Base-by-base conservation (phyloP, 2,888 invertebrate species). In the Phrixothrix hirtus region DNA sequence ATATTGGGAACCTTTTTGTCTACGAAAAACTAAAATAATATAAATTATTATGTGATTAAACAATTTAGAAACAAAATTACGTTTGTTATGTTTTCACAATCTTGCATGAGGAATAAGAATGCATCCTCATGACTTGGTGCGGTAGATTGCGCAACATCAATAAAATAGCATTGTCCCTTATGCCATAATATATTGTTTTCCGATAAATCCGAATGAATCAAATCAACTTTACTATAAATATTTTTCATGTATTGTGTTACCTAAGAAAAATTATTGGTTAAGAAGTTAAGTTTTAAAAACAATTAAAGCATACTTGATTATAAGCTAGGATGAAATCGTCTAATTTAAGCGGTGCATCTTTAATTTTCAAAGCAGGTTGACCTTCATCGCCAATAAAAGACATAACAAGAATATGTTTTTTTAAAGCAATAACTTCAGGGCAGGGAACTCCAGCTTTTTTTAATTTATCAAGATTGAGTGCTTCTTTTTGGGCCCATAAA, bases 401-500 rank as follows among this genome's bases (percentile, higher is more conserved):
- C 95, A 96, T 95, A 0, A 96, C 83, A 11, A 96, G 78, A 7
- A 96, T 85, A 75, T 95, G 93, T 62, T 89, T 87, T 65, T 90
- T 88, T 16, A 94, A 77, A 31, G 86, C 77, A 12, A 92, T 79
- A 48, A 94, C 91, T 62, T 88, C 83, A 0, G 96, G 97, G 65
- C 94, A 94, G 30, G 85, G 86, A 12, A 97, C 77, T 0, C 89
- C 91, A 29, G 87, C 86, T 66, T 85, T 84, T 62, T 87, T 82
- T 72, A 96, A 83, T 68, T 90, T 79, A 63, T 83, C 82, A 68
- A 97, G 81, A 74, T 97, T 97, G 56, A 92, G 85, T 89, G 94
- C 93, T 75, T 97, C 97, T 72, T 97, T 97, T 74, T 97, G 96
- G 0, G 95, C 96, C 97, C 97, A 97, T 70, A 93, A 86, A 55